These are phyloP conservation scores for Microplitis manilae DNA, from an alignment of 2,888 invertebrate species.

Conservation along the genomic window DNA sequence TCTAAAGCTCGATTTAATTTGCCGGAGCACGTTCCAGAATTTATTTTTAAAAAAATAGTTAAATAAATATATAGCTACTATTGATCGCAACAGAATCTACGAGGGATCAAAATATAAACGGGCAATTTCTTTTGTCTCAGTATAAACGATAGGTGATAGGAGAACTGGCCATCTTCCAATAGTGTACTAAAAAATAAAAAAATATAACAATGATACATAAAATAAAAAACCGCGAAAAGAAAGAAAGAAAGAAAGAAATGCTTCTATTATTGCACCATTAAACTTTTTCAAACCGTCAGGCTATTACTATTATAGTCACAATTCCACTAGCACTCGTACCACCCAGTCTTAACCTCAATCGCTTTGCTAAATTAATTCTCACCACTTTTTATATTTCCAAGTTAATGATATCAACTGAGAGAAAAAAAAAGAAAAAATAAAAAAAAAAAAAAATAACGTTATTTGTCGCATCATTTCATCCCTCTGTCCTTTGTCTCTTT, in stretches of 20 bases:
- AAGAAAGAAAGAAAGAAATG: conserved; percentile 37
- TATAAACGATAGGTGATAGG: conserved; percentile 1
- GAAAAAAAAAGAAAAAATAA: conserved; percentile 37
- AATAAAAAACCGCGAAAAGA: conserved; percentile 17
- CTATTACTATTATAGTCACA: conserved; percentile 26
- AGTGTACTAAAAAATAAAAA: conserved; percentile 26
- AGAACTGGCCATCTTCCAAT: conserved; percentile 57
- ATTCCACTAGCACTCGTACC: neutral
- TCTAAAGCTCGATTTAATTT: neutral
- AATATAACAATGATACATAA: conserved; percentile 9
- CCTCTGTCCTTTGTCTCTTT: conserved; percentile 19
- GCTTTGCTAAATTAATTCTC: conserved; percentile 63
- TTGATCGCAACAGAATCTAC: neutral
- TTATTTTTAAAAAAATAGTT: neutral
- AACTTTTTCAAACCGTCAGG: conserved; percentile 52
- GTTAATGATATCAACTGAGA: conserved; percentile 58
- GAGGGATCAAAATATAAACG: conserved; percentile 39
- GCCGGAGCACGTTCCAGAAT: neutral
- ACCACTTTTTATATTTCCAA: conserved; percentile 55
- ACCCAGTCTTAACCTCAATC: conserved; percentile 49
- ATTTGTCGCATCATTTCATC: conserved; percentile 29
- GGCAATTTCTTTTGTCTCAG: neutral
- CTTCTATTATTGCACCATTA: conserved; percentile 62
- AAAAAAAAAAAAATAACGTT: conserved; percentile 4
- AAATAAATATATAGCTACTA: neutral